Evolutionary conservation across 2,113 vertebrate genomes (phyloP).

Genomic region (Chionomys nivalis): DNA sequence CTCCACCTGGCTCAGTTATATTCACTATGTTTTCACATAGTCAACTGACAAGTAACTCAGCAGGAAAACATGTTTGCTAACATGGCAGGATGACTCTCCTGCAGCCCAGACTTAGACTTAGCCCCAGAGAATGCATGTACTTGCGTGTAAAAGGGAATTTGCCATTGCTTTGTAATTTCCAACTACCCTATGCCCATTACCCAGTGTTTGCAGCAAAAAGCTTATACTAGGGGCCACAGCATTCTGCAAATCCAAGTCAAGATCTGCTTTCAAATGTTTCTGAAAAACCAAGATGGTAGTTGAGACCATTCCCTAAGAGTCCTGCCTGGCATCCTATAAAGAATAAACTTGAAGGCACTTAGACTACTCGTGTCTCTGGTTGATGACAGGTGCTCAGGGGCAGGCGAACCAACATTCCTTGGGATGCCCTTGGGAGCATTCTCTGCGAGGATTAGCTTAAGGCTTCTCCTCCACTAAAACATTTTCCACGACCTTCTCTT

Average conservation of each 20-base stretch:
- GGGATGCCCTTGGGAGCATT: conserved; percentile 46
- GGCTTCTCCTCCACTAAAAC: conserved; percentile 76
- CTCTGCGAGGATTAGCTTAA: conserved; percentile 45
- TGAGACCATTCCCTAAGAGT: neutral
- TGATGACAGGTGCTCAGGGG: neutral
- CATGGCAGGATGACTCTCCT: neutral
- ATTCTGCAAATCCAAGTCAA: neutral
- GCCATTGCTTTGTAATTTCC: neutral
- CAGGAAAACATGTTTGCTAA: neutral
- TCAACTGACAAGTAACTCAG: neutral
- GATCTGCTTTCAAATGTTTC: neutral
- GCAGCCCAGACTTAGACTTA: neutral
- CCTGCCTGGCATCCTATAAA: neutral
- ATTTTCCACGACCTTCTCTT: conserved; percentile 80
- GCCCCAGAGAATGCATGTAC: neutral
- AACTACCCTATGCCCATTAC: neutral
- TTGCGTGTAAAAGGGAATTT: neutral
- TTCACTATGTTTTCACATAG: neutral
- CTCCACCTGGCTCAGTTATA: neutral
- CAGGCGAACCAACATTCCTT: neutral
- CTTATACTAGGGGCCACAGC: neutral
- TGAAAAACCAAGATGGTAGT: neutral
- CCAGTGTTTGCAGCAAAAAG: conserved; percentile 14
- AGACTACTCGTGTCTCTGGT: neutral
- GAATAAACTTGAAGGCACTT: neutral